Evolutionary conservation across 2,888 invertebrate species (phyloP).

Genomic region (Andrena minutula): DNA sequence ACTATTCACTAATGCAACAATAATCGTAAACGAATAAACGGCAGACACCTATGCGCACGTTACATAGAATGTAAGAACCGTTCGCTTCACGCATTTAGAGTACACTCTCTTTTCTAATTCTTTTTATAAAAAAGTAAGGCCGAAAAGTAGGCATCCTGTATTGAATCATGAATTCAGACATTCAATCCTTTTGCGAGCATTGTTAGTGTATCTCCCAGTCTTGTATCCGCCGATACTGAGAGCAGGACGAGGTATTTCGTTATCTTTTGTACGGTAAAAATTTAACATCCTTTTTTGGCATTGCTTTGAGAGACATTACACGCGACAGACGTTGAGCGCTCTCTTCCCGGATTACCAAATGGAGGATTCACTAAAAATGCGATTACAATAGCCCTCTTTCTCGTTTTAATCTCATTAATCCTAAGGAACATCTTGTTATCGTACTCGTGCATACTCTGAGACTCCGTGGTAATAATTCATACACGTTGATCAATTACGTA

Average conservation of each 20-base stretch:
- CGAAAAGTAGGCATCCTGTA: conserved; percentile 80
- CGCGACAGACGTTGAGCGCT: conserved; percentile 70
- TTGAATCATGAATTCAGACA: conserved; percentile 69
- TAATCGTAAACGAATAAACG: conserved; percentile 37
- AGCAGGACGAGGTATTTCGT: conserved; percentile 71
- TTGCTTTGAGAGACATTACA: conserved; percentile 49
- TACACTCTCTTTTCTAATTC: conserved; percentile 18
- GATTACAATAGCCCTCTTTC: conserved; percentile 57
- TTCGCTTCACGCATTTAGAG: conserved; percentile 22
- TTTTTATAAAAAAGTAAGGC: conserved; percentile 78
- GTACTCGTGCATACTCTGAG: conserved; percentile 41
- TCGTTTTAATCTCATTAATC: conserved; percentile 56
- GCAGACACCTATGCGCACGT: not conserved
- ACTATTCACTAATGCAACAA: conserved; percentile 2
- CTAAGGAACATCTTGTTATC: conserved; percentile 71
- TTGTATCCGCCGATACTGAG: conserved; percentile 43
- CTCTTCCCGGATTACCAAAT: conserved; percentile 43
- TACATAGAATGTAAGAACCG: conserved; percentile 10
- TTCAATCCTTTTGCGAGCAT: conserved; percentile 65
- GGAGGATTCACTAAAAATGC: conserved; percentile 62
- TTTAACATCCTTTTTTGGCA: conserved; percentile 49
- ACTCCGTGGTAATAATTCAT: conserved; percentile 43
- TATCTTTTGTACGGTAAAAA: conserved; percentile 66
- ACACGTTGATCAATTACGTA: conserved; percentile 65
- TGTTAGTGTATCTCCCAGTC: conserved; percentile 56